Evolutionary conservation across 2,113 vertebrate genomes (phyloP), one percentile per base, ranked within the genome.

Genomic region (Litocranius walleri): DNA sequence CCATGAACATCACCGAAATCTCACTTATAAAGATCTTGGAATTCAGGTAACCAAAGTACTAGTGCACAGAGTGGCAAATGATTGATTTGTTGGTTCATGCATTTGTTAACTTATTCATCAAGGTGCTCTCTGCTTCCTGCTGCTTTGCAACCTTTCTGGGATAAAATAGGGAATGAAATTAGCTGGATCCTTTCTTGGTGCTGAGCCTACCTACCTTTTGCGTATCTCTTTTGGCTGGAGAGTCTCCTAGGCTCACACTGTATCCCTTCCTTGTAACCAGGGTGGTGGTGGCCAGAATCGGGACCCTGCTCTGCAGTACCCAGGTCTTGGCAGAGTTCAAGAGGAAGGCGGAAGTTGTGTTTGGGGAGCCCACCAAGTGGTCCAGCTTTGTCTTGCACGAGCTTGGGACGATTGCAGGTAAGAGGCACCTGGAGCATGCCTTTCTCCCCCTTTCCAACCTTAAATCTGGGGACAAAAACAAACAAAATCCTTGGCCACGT

Each of bases 341-440:
- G 97, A 98, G 81, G 98, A 97, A 98, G 88, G 97, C 99, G 64
- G 98, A 99, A 81, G 96, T 93, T 0, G 97, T 99, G 27, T 99
- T 99, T 97, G 99, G 99, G 77, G 67, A 88, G 85, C 92, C 98
- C 64, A 3, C 90, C 0, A 62, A 93, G 43, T 99, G 99, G 99
- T 98, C 98, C 15, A 12, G 95, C 88, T 98, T 98, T 50, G 0
- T 99, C 90, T 94, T 99, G 74, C 98, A 99, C 93, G 99, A 99
- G 64, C 98, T 99, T 21, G 99, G 99, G 56, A 97, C 98, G 14
- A 98, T 99, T 59, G 99, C 99, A 98, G 99, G 99, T 99, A 98
- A 98, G 74, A 74, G 40, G 80, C 21, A 74, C 19, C 23, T 19
- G 25, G 33, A 57, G 6, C 12, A 25, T 7, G 17, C 7, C 45